Percentiles rank a stretch among this genome's conserved stretches.
phyloP scores from a whole-genome alignment of 2,113 vertebrate species.

The Salvelinus fontinalis region DNA sequence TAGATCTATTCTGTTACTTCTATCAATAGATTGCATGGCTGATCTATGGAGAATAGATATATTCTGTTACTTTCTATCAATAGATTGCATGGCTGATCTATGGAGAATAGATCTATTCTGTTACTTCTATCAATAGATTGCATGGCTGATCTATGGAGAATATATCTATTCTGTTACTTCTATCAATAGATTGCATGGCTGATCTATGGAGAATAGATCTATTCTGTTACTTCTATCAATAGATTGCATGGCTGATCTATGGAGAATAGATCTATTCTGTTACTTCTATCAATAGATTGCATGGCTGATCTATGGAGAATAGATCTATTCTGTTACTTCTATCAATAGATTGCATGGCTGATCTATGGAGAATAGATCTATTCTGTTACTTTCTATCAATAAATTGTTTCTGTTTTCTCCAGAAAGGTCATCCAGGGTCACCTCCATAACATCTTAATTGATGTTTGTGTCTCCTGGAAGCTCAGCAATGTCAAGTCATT shows the following conservation, averaged over 20 bases:
- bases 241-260: background rate
- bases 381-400: slow-evolving; percentile 22
- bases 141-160: no score
- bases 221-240: no score
- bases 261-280: slow-evolving; percentile 17
- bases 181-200: background rate
- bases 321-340: no score
- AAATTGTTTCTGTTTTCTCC: slow-evolving; percentile 19
- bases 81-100: background rate
- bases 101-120: slow-evolving; percentile 15
- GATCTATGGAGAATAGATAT: slow-evolving; percentile 18
- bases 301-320: no score
- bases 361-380: slow-evolving; percentile 17
- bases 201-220: no score
- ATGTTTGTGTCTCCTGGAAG: slow-evolving; percentile 33
- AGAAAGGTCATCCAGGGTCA: slow-evolving; percentile 16
- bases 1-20: slow-evolving; percentile 10
- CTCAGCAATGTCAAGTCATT: slow-evolving; percentile 36
- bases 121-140: slow-evolving; percentile 22
- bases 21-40: background rate
- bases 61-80: slow-evolving; percentile 19
- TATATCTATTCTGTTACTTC: no score
- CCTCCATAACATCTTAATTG: slow-evolving; percentile 38
- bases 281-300: slow-evolving; percentile 20
- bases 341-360: no score